phyloP scores from a whole-genome alignment of 1,140 invertebrate species.

The Platyura marginata region DNA sequence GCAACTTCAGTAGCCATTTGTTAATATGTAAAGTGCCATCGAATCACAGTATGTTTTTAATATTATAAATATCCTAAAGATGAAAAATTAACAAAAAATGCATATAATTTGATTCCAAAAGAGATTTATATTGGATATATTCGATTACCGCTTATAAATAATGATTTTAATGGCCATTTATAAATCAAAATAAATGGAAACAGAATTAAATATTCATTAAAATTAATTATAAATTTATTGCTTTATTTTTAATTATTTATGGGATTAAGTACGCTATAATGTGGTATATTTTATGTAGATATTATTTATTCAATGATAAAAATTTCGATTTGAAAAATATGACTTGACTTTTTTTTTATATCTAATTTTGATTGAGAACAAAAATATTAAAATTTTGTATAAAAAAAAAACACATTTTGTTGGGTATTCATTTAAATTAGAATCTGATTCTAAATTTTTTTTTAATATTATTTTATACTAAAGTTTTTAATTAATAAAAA shows the following conservation, averaged over 20 bases:
- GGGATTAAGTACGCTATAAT: no score
- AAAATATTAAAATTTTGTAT: no score
- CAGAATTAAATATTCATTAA: background rate
- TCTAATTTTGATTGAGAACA: no score
- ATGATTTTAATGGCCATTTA: background rate
- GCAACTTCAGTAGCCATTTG: background rate
- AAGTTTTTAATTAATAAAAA: no score
- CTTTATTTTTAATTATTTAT: background rate
- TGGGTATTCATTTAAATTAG: no score
- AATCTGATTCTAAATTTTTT: no score
- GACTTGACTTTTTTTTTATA: no score
- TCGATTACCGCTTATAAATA: background rate
- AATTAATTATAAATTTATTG: background rate
- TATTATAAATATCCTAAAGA: background rate
- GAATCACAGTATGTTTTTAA: conserved; percentile 1
- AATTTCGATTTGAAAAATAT: no score
- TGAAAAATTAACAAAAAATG: background rate
- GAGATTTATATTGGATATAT: background rate
- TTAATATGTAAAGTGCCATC: conserved; percentile 2
- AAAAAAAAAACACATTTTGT: no score
- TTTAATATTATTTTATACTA: no score
- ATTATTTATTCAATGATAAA: no score
- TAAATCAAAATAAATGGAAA: background rate
- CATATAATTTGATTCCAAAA: background rate
- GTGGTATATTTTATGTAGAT: no score